These are phyloP conservation scores for Zaprionus lachaisei DNA, from an alignment of 1,140 invertebrate genomes.

Conservation along the genomic window DNA sequence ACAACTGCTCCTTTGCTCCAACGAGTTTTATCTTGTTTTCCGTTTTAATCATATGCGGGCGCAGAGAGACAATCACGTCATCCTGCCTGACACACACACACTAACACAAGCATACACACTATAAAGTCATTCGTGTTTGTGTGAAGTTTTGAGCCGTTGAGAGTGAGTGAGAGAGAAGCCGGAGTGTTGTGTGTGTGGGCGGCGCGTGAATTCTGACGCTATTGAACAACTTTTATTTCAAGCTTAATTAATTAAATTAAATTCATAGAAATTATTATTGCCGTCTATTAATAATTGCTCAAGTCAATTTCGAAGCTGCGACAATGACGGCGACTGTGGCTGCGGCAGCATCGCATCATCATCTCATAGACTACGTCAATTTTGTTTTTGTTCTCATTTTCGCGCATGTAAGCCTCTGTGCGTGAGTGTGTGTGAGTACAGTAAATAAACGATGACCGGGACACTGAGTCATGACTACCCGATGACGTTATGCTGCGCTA, in stretches of 20 bases:
- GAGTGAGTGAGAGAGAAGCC: conserved; percentile 9
- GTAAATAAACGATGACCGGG: conserved; percentile 52
- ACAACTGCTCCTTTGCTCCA: conserved; percentile 67
- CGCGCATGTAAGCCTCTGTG: conserved; percentile 16
- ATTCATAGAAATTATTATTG: conserved; percentile 26
- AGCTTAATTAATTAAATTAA: conserved; percentile 46
- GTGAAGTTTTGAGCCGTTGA: conserved; percentile 44
- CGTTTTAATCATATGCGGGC: conserved; percentile 83
- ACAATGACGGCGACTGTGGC: background rate
- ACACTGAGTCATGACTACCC: conserved; percentile 48
- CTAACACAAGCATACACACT: conserved; percentile 20
- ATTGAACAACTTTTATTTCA: conserved; percentile 23
- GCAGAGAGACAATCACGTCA: conserved; percentile 76
- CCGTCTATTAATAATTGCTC: conserved; percentile 31
- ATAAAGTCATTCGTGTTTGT: conserved; percentile 44
- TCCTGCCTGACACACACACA: conserved; percentile 64
- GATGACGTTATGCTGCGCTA: conserved; percentile 58
- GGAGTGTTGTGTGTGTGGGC: conserved; percentile 29
- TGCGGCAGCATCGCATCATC: conserved; percentile 34
- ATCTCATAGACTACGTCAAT: conserved; percentile 35
- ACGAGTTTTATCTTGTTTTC: conserved; percentile 82
- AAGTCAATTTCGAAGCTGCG: conserved; percentile 16
- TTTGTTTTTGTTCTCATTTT: conserved; percentile 44
- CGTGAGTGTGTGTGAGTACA: conserved; percentile 38
- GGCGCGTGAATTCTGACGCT: conserved; percentile 39